A percentile compares a stretch with the other conserved stretches of the same genome.
Evolutionary conservation across 2,113 vertebrate genomes (phyloP).

Genomic region (Ahaetulla prasina): DNA sequence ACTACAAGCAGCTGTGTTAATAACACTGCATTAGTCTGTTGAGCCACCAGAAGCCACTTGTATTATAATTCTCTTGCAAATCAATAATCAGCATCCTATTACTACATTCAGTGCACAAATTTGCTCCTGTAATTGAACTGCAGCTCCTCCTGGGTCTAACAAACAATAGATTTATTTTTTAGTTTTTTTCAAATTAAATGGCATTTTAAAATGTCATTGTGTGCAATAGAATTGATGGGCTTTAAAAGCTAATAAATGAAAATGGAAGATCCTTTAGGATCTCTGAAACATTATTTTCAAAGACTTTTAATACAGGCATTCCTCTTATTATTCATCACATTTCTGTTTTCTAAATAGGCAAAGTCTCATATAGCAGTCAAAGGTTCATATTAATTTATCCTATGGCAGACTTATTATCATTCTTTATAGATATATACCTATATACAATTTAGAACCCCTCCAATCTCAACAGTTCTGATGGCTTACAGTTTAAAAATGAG

Average conservation of each 20-base stretch:
- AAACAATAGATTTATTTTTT: neutral
- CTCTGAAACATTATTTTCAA: neutral
- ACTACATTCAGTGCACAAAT: neutral
- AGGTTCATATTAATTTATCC: neutral
- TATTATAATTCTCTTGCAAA: neutral
- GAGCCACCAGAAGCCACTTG: no score
- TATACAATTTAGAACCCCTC: neutral
- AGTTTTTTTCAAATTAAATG: constrained; percentile 18
- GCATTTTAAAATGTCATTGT: neutral
- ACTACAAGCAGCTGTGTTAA: no score
- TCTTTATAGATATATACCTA: neutral
- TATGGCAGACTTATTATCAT: neutral
- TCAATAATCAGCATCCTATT: neutral
- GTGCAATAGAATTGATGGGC: neutral
- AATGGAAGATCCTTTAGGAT: neutral
- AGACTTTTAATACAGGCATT: neutral
- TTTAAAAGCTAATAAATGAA: neutral
- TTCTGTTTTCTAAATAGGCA: neutral
- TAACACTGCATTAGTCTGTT: no score
- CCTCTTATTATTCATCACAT: neutral
- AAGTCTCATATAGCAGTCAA: neutral
- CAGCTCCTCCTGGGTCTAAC: neutral
- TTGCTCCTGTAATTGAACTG: neutral
- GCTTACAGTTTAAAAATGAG: neutral
- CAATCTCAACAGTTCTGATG: neutral